Conservation (phyloP, 2,888 invertebrate genomes). For the Lepetodrilus schrolli region DNA sequence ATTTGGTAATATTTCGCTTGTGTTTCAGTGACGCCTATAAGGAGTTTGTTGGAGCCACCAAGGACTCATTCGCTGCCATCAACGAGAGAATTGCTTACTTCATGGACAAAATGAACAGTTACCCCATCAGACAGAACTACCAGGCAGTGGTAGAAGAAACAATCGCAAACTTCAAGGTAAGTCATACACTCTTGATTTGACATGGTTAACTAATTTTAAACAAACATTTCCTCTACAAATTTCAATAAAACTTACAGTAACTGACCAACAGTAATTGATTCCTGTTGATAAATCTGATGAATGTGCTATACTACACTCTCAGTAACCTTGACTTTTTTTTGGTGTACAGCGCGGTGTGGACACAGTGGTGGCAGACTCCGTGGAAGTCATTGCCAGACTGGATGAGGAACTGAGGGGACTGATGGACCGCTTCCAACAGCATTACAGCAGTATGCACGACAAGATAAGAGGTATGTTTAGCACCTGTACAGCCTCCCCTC, state of each 20-base stretch:
- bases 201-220: neutral
- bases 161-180: neutral
- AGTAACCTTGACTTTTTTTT: neutral
- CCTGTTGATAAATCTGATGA: neutral
- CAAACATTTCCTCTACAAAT: neutral
- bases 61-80: neutral
- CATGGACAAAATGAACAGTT: neutral
- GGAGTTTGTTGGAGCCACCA: neutral
- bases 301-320: neutral
- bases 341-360: neutral
- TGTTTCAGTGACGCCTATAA: conserved; percentile 10
- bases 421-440: neutral
- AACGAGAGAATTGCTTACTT: neutral
- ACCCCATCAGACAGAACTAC: conserved; percentile 14
- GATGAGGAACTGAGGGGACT: neutral
- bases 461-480: neutral
- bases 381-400: neutral
- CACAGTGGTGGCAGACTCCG: neutral
- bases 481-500: no score
- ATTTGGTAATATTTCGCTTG: no score
- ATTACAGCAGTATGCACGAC: neutral
- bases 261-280: neutral
- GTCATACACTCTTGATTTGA: neutral
- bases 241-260: neutral
- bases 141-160: neutral